phyloP scores from a whole-genome alignment of 2,797 vertebrate species.

The Artibeus lituratus region DNA sequence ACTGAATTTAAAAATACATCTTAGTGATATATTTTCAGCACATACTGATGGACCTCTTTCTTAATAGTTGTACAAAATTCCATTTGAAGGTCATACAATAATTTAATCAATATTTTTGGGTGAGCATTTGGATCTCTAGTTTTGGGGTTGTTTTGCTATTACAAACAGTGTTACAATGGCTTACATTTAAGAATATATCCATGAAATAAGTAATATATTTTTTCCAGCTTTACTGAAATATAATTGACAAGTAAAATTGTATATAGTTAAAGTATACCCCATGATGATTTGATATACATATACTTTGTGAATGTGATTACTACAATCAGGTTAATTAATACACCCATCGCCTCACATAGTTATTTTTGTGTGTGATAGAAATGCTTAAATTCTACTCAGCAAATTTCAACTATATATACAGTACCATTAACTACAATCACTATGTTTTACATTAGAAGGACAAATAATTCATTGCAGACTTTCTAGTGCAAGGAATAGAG shows the following conservation, averaged over 20 bases:
- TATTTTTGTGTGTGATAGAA: not conserved
- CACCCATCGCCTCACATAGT: not conserved
- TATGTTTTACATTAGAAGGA: not conserved
- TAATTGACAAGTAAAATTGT: not conserved
- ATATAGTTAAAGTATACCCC: not conserved
- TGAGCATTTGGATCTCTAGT: not conserved
- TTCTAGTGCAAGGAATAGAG: not conserved
- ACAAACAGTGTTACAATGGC: not conserved
- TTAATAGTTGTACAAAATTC: conserved; percentile 10
- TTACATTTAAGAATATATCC: conserved; percentile 15
- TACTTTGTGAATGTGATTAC: not conserved
- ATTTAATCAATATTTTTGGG: not conserved
- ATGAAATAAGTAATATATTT: not conserved
- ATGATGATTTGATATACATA: not conserved
- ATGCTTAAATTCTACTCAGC: not conserved
- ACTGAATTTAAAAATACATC: not conserved
- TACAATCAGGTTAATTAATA: not conserved
- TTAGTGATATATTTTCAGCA: conserved; percentile 24
- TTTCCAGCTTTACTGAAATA: not conserved
- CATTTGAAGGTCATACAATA: not conserved
- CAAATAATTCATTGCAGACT: not conserved
- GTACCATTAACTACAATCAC: not conserved
- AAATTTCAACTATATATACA: not conserved
- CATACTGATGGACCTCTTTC: not conserved
- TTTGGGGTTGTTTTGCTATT: not conserved